Percentiles rank a stretch among this genome's conserved stretches.
Evolutionary conservation across 2,113 vertebrate genomes (phyloP).

Genomic region (Synchiropus splendidus): DNA sequence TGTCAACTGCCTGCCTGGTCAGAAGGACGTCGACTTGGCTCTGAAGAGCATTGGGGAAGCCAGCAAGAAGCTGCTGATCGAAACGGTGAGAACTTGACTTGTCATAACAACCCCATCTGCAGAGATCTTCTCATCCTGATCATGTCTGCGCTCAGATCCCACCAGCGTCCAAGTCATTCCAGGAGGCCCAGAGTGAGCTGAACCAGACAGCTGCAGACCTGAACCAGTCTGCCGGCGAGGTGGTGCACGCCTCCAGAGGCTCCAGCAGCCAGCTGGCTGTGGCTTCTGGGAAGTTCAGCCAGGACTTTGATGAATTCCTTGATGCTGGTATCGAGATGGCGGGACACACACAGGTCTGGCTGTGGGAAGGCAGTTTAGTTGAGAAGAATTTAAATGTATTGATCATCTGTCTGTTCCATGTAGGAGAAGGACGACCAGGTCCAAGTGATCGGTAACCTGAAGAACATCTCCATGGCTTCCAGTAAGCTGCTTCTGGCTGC

Average conservation of each 20-base stretch:
- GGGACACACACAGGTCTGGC: conserved; percentile 85
- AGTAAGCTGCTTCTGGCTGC: conserved; percentile 93
- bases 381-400: neutral
- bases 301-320: conserved; percentile 96
- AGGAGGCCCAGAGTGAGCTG: conserved; percentile 90
- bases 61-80: conserved; percentile 95
- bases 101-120: no score
- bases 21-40: conserved; percentile 97
- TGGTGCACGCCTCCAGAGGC: conserved; percentile 89
- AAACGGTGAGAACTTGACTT: conserved; percentile 70
- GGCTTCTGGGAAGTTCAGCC: conserved; percentile 93
- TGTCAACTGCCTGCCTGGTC: conserved; percentile 95
- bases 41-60: conserved; percentile 95
- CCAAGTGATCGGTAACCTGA: conserved; percentile 96
- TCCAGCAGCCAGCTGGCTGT: conserved; percentile 86
- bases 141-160: conserved; percentile 70
- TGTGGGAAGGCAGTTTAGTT: no score
- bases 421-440: conserved; percentile 98
- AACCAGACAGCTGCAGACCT: conserved; percentile 92
- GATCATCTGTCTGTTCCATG: conserved; percentile 10
- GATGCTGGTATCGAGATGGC: conserved; percentile 98
- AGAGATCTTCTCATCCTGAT: conserved; percentile 56
- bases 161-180: conserved; percentile 85
- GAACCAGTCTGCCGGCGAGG: conserved; percentile 94
- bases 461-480: conserved; percentile 98